These are phyloP conservation scores for Drosophila takahashii DNA, from an alignment of 1,140 invertebrate species.

Conservation along the genomic window DNA sequence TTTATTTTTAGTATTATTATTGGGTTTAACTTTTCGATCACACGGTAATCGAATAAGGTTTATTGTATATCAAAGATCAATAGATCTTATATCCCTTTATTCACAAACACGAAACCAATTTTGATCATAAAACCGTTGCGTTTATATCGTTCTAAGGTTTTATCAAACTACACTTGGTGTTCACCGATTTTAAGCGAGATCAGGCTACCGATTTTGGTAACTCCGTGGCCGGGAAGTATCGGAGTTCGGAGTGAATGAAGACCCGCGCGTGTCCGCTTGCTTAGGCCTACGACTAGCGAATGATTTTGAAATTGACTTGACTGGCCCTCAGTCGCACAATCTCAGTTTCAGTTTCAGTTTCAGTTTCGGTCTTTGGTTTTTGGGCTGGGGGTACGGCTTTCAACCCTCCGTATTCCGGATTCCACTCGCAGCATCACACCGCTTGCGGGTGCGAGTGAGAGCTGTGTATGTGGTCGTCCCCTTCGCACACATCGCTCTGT, in stretches of 20 bases:
- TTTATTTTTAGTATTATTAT: not conserved
- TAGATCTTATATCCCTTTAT: not conserved
- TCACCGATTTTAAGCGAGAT: constrained; percentile 20
- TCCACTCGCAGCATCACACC: constrained; percentile 54
- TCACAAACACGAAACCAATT: constrained; percentile 20
- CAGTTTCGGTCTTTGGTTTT: constrained; percentile 13
- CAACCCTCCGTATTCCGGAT: constrained; percentile 32
- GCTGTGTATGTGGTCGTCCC: not conserved
- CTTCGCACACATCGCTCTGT: constrained; percentile 30
- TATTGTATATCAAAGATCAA: not conserved
- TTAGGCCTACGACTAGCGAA: constrained; percentile 84
- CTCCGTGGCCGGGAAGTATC: constrained; percentile 12
- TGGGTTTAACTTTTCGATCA: not conserved
- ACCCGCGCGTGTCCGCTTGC: constrained; percentile 80
- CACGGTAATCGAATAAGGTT: not conserved
- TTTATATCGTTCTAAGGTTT: not conserved
- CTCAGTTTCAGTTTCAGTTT: constrained; percentile 34
- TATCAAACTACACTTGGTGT: constrained; percentile 12
- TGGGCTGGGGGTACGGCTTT: constrained; percentile 17
- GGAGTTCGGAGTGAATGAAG: constrained; percentile 10
- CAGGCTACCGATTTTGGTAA: constrained; percentile 19
- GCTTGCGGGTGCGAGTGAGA: constrained; percentile 13
- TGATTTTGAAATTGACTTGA: constrained; percentile 82
- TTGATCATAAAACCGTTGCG: not conserved
- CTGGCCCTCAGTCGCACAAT: constrained; percentile 45